A percentile compares a stretch with the other conserved stretches of the same genome.
phyloP scores from a whole-genome alignment of 2,113 vertebrate genomes.

The Plectropomus leopardus region DNA sequence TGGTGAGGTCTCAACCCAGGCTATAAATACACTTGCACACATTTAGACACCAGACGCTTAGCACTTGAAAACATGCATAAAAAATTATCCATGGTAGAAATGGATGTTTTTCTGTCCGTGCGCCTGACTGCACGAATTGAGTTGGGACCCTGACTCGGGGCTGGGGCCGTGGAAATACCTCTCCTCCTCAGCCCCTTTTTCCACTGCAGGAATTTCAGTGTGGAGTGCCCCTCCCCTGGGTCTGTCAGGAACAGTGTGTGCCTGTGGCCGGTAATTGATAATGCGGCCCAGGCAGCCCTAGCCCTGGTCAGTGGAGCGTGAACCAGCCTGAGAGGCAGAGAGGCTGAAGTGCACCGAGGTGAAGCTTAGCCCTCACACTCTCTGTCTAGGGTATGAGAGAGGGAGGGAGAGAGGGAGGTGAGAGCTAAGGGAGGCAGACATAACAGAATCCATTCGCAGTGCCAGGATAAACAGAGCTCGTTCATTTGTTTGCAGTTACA shows the following conservation, averaged over 20 bases:
- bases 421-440: constrained; percentile 53
- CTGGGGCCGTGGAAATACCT: constrained; percentile 42
- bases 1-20: background rate
- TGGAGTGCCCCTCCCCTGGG: constrained; percentile 71
- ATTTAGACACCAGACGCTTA: background rate
- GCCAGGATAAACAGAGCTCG: constrained; percentile 51
- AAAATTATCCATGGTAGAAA: constrained; percentile 1
- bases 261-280: constrained; percentile 83
- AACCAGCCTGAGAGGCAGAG: constrained; percentile 79
- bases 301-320: constrained; percentile 78
- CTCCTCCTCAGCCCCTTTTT: constrained; percentile 42
- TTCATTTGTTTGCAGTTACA: constrained; percentile 57
- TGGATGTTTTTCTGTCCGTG: background rate
- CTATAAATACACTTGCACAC: background rate
- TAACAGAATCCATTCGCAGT: constrained; percentile 51
- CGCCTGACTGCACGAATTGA: constrained; percentile 12
- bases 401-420: constrained; percentile 45
- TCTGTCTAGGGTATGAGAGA: constrained; percentile 45
- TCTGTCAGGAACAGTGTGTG: constrained; percentile 79
- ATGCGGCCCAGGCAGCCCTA: constrained; percentile 76
- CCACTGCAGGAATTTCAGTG: constrained; percentile 64
- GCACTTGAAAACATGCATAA: constrained; percentile 4
- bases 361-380: constrained; percentile 72
- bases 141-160: constrained; percentile 12
- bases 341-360: constrained; percentile 76